These are phyloP conservation scores for Mamestra configurata DNA, from an alignment of 1,140 invertebrate genomes.

Conservation along the genomic window DNA sequence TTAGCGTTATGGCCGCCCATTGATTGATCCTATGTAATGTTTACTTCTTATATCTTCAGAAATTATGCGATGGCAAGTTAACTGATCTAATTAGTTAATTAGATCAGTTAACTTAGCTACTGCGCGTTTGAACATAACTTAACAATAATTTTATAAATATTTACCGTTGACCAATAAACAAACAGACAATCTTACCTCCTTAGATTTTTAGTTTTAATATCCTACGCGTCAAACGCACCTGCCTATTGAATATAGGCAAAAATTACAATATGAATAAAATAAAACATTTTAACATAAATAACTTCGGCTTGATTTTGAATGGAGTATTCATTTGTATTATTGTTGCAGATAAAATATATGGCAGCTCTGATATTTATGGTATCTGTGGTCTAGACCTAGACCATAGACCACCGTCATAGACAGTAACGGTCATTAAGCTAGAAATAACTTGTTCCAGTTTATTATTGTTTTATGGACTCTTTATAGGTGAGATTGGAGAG, in stretches of 20 bases:
- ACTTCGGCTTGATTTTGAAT: conserved; percentile 21
- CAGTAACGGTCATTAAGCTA: conserved; percentile 8
- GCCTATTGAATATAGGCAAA: conserved; percentile 8
- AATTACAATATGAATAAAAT: conserved; percentile 39
- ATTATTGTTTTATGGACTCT: conserved; percentile 29
- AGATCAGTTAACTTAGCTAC: no score
- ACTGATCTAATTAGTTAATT: no score
- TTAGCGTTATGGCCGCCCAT: no score
- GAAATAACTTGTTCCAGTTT: background rate
- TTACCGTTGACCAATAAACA: no score
- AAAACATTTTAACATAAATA: conserved; percentile 4
- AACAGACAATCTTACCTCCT: no score
- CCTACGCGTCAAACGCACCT: conserved; percentile 19
- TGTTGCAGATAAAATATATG: conserved; percentile 20
- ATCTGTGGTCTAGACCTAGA: conserved; percentile 4
- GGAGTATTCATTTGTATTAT: conserved; percentile 10
- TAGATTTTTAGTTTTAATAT: background rate
- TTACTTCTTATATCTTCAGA: no score
- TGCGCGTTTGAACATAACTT: no score
- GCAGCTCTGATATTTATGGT: conserved; percentile 4
- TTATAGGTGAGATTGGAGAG: background rate
- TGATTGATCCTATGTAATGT: no score
- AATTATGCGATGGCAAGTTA: no score
- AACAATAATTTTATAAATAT: no score
- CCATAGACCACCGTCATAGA: background rate